Base-by-base conservation (phyloP, 2,113 vertebrate genomes). In the Atrichornis clamosus region DNA sequence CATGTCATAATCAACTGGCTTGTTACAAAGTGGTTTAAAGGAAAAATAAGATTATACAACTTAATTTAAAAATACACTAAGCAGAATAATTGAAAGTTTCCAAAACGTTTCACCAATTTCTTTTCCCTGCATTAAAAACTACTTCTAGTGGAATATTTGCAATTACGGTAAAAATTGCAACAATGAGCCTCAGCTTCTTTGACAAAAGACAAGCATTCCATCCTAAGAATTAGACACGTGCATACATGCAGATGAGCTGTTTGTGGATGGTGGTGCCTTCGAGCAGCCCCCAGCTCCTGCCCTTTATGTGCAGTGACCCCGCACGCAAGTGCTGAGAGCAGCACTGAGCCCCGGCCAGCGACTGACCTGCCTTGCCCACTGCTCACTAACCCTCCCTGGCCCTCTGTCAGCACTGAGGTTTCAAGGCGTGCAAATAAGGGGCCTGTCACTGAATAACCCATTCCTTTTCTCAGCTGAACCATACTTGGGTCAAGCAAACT, bases 331-430 rank as follows among this genome's bases (percentile, higher is more conserved):
- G 26, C 44, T 69, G 76, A 75, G 77, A n/a, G 15, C 63, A 62
- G 13, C 56, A 18, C 26, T 44, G 90, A 88, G 44, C 76, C 46
- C 73, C 84, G 73, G 12, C 60, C 44, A n/a, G 67, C 6, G 87
- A 26, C 22, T 39, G 58, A 79, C 47, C 87, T 69, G 75, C 53
- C 15, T 1, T 4, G 49, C 33, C 83, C 95, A 68, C 70, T 86
- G 65, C 35, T 91, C 90, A 86, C 79, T 39, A 62, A 92, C 83
- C 28, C 49, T 85, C 39, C 49, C 64, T 26, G 16, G 50, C 50
- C 83, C 60, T 37, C 58, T 96, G 91, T 84, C 89, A 97, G 33
- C 69, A 11, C n/a, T 84, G 52, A 33, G 87, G 30, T 33, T 80
- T 74, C 50, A 97, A 96, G 92, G 67, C 58, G 15, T 18, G 39